Conservation (phyloP, 2,113 vertebrate species). For the Cyanistes caeruleus region DNA sequence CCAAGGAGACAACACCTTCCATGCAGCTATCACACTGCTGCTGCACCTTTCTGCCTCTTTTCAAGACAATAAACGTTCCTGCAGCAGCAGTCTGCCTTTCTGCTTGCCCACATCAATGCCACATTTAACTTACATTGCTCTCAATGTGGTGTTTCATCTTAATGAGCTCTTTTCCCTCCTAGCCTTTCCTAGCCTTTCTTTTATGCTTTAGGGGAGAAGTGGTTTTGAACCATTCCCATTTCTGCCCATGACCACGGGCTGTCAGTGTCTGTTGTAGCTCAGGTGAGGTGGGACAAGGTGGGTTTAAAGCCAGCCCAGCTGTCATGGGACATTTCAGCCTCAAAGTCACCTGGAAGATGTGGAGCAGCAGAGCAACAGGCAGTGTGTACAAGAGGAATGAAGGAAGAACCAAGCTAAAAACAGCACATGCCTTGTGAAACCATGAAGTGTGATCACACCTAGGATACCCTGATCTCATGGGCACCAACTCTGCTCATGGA, state of each 20-base stretch:
- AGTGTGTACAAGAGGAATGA: neutral
- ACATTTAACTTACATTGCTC: neutral
- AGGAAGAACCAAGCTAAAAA: neutral
- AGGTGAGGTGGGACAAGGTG: constrained; percentile 17
- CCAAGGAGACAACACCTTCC: neutral
- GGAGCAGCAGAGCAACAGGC: neutral
- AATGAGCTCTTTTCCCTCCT: neutral
- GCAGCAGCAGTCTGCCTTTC: neutral
- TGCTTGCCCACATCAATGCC: neutral
- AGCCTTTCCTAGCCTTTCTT: neutral
- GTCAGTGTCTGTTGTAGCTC: constrained; percentile 21
- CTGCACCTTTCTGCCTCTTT: neutral
- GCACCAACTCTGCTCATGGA: neutral
- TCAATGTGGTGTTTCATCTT: neutral
- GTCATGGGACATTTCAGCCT: neutral
- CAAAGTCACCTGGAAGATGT: neutral
- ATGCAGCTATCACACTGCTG: neutral
- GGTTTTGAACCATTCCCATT: neutral
- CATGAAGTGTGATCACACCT: neutral
- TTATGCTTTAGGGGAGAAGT: constrained; percentile 15
- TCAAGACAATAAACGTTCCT: neutral
- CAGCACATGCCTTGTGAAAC: neutral
- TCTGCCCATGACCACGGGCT: neutral
- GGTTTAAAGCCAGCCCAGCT: constrained; percentile 49
- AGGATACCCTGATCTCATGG: neutral